phyloP scores from a whole-genome alignment of 1,140 invertebrate species.

The Ericerus pela region DNA sequence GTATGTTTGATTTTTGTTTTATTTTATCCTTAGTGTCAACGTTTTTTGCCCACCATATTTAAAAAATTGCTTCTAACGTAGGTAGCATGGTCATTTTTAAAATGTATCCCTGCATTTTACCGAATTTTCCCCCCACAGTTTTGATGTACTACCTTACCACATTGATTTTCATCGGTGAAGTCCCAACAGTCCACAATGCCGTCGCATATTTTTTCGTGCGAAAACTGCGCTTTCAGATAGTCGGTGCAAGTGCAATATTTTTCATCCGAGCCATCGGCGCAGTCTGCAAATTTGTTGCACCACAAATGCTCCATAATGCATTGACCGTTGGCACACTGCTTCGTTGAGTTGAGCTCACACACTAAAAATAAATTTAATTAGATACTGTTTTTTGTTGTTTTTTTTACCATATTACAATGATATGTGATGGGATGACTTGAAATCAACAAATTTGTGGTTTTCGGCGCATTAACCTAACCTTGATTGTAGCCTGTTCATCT shows the following conservation, averaged over 20 bases:
- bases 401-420: too few species aligned
- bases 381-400: neutral
- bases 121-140: neutral
- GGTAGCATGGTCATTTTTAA: too few species aligned
- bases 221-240: constrained; percentile 48
- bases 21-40: too few species aligned
- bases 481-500: too few species aligned
- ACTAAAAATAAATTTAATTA: constrained; percentile 19
- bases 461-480: too few species aligned
- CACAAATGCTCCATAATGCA: constrained; percentile 48
- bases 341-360: constrained; percentile 35
- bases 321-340: constrained; percentile 44
- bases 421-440: too few species aligned
- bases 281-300: constrained; percentile 62
- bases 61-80: too few species aligned
- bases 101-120: too few species aligned
- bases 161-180: constrained; percentile 60
- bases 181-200: constrained; percentile 64
- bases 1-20: too few species aligned
- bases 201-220: constrained; percentile 62
- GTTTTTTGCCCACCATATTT: too few species aligned
- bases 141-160: constrained; percentile 38
- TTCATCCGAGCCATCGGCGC: constrained; percentile 53
- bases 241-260: constrained; percentile 58
- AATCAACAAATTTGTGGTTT: too few species aligned